phyloP scores from a whole-genome alignment of 2,113 vertebrate genomes.

The Proteles cristata region DNA sequence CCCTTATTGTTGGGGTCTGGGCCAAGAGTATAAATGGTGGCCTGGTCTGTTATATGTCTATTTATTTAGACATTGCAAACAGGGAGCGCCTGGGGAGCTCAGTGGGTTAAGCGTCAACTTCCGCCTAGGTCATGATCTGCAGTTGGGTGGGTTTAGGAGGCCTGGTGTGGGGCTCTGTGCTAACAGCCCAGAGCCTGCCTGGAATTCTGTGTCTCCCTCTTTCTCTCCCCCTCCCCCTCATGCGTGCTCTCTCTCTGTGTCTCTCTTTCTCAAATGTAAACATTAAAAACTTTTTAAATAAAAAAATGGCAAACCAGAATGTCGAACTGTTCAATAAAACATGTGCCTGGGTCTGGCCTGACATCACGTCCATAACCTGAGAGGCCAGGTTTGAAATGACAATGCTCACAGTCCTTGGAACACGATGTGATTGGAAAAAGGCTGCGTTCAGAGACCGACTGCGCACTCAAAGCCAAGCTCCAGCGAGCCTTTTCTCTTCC shows the following conservation, averaged over 20 bases:
- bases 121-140: too few species aligned
- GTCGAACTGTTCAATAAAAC: not conserved
- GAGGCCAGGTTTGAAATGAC: not conserved
- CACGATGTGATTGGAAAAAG: not conserved
- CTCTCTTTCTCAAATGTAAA: too few species aligned
- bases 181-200: too few species aligned
- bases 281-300: too few species aligned
- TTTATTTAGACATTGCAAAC: constrained; percentile 34
- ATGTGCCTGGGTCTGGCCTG: not conserved
- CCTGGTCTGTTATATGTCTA: not conserved
- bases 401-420: not conserved
- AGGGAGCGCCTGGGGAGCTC: not conserved
- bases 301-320: not conserved
- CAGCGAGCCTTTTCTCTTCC: not conserved
- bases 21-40: not conserved
- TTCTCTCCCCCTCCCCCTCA: too few species aligned
- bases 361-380: not conserved
- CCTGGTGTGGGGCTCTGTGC: too few species aligned
- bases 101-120: too few species aligned
- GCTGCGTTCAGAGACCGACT: not conserved
- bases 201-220: too few species aligned
- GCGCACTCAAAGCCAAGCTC: too few species aligned
- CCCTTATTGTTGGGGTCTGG: not conserved
- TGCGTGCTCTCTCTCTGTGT: too few species aligned
- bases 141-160: too few species aligned